Evolutionary conservation across 2,888 invertebrate genomes (phyloP), one percentile per base, ranked within the genome.

Genomic region (Atrina japonica): DNA sequence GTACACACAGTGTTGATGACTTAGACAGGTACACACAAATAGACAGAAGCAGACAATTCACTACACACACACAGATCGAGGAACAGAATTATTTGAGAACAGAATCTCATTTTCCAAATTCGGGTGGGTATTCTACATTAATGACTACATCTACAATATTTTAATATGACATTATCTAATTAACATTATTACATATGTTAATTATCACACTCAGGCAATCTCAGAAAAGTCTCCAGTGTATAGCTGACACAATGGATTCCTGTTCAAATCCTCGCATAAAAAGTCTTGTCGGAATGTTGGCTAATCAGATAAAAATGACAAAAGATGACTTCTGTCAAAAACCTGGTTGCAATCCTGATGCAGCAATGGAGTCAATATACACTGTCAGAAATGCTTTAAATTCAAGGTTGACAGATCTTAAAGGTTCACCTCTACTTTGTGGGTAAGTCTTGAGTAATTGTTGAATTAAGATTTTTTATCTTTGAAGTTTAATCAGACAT

Each of bases 161-260:
- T n/a, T n/a, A n/a, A n/a, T n/a, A 41, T 9, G 9, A 41, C 21
- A 47, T 47, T 16, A 18, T 21, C 47, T 47, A 6, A 16, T 47
- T n/a, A 18, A 47, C 6, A n/a, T 21, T 18, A 21, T 21, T 23
- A 7, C 11, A 35, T 11, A 35, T 35, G 35, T 35, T 35, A 35
- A n/a, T 64, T 64, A 16, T n/a, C n/a, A n/a, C n/a, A n/a, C n/a
- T n/a, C 49, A 69, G 69, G 69, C 66, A 71, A 58, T 53, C 70
- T 21, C 52, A 52, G 16, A 59, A 55, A 14, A 58, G 59, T 14
- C 49, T 43, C 9, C n/a, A n/a, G n/a, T n/a, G n/a, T n/a, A n/a
- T n/a, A n/a, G n/a, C n/a, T n/a, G n/a, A n/a, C n/a, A 50, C 63
- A 3, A 50, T 66, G 45, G 41, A 27, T 21, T 45, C 53, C 14